These are phyloP conservation scores for Synergus umbraculus DNA, from an alignment of 2,888 invertebrate species.

Conservation along the genomic window DNA sequence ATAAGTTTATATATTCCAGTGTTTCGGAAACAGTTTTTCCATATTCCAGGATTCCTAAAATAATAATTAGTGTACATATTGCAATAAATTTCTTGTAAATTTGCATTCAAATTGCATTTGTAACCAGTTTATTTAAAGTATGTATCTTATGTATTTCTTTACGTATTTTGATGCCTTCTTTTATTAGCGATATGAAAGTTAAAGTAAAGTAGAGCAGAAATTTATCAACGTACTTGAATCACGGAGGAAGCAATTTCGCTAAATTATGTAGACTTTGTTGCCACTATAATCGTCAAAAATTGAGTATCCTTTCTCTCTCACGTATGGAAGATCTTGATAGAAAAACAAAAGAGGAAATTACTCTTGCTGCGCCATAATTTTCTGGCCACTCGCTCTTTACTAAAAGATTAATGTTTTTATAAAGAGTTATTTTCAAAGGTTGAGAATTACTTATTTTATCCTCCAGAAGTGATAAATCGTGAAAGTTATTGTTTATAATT, in stretches of 20 bases:
- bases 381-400: background rate
- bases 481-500: too few relatives aligned
- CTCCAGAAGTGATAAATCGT: background rate
- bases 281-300: constrained; percentile 24
- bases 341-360: constrained; percentile 9
- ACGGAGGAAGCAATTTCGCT: constrained; percentile 24
- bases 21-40: too few relatives aligned
- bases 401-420: background rate
- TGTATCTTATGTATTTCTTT: background rate
- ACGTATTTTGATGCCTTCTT: background rate
- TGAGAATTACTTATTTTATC: background rate
- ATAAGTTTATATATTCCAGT: too few relatives aligned
- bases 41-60: too few relatives aligned
- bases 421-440: background rate
- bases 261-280: constrained; percentile 26
- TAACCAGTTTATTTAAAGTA: background rate
- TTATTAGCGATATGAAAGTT: background rate
- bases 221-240: constrained; percentile 20
- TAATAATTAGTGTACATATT: background rate
- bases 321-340: constrained; percentile 32
- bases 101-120: constrained; percentile 12
- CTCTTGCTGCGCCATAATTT: constrained; percentile 3
- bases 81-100: background rate
- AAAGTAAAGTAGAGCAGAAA: constrained; percentile 11
- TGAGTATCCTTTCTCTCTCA: constrained; percentile 31